Base-by-base conservation (phyloP, 2,113 vertebrate genomes). In the Laterallus jamaicensis region DNA sequence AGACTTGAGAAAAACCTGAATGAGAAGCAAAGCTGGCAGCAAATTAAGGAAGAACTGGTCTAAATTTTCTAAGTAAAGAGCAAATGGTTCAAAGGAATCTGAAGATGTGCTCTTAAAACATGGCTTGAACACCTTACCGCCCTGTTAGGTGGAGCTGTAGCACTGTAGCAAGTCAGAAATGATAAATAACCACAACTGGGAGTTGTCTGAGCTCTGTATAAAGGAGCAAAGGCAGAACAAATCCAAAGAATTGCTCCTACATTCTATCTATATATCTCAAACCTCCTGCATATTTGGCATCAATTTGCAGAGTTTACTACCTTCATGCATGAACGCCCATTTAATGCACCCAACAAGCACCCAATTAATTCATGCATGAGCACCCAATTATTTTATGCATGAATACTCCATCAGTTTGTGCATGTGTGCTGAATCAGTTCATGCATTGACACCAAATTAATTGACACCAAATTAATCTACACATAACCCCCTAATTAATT, bases 51-150 rank as follows among this genome's bases (percentile, higher is more conserved):
- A 42, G 17, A 80, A 55, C 12, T 39, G 56, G 26, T 29, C 40
- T 29, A 21, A 42, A 0, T 74, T 76, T 35, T 74, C 47, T 14
- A 37, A 22, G 9, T 14, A 52, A 86, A 58, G 12, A 58, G 37
- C 18, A 63, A 80, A 42, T 0, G 0, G 59, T 76, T 49, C 62
- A 75, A 82, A 70, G 14, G 19, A 77, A 55, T 39, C 59, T 21
- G 28, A 81, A 59, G 42, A 26, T 18, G 28, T 44, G 5, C 32
- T 85, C 78, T 69, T 28, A 77, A 85, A 35, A 12, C 54, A 42
- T 0, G 0, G 24, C 37, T 40, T 56, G 55, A 22, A 67, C 25
- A 55, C 31, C 12, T 20, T 55, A 28, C 28, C 1, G 6, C 40
- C 52, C 40, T 79, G 29, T 35, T 32, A 69, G 29, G 44, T 70